Conservation (phyloP, 2,888 invertebrate genomes). For the Andrena dorsata region DNA sequence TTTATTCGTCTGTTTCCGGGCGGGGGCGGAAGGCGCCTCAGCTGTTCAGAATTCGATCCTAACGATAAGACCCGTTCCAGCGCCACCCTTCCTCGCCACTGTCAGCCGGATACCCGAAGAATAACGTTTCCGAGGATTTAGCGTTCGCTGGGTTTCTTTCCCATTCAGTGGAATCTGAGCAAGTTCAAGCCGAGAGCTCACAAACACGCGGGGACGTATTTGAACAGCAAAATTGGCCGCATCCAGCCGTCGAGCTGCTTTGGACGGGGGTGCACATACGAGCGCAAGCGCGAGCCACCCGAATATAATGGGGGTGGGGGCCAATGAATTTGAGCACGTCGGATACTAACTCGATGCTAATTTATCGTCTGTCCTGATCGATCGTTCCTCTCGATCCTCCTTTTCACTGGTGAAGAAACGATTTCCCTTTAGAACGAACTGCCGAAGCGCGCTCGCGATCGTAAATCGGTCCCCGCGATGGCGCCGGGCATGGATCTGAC, state of each 20-base stretch:
- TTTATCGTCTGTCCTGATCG: constrained; percentile 72
- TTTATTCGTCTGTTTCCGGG: constrained; percentile 1
- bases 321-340: constrained; percentile 70
- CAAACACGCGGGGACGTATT: constrained; percentile 29
- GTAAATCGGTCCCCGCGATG: constrained; percentile 63
- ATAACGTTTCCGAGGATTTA: constrained; percentile 48
- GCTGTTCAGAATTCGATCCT: constrained; percentile 20
- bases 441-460: constrained; percentile 53
- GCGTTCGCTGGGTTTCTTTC: constrained; percentile 22
- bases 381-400: constrained; percentile 57
- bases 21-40: neutral
- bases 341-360: constrained; percentile 74
- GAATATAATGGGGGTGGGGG: constrained; percentile 30
- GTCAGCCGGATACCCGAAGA: constrained; percentile 32
- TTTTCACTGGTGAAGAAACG: constrained; percentile 58
- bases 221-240: constrained; percentile 44
- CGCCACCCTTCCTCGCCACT: constrained; percentile 5
- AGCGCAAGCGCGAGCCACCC: neutral
- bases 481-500: constrained; percentile 38
- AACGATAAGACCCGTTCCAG: constrained; percentile 24
- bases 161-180: constrained; percentile 15
- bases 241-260: neutral
- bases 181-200: constrained; percentile 20
- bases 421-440: constrained; percentile 64
- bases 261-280: neutral